Conservation (phyloP, 1,140 invertebrate genomes). For the Calliopsis andreniformis region DNA sequence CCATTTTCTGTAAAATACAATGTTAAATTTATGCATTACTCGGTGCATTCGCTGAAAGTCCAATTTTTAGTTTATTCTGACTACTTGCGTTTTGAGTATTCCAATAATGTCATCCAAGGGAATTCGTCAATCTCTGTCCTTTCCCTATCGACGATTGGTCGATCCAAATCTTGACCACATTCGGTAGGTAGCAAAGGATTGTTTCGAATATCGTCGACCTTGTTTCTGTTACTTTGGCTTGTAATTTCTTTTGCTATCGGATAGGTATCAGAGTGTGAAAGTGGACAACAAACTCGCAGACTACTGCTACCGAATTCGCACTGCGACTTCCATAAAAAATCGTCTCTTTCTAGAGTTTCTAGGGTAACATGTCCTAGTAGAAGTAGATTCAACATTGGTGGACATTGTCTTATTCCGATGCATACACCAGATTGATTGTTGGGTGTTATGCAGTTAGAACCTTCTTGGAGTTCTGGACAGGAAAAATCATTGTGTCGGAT, state of each 20-base stretch:
- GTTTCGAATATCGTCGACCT: neutral
- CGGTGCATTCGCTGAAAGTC: too few relatives aligned
- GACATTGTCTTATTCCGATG: slow-evolving; percentile 75
- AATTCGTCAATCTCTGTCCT: slow-evolving; percentile 85
- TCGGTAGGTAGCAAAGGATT: slow-evolving; percentile 68
- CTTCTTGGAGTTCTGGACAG: slow-evolving; percentile 23
- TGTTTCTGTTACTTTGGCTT: neutral
- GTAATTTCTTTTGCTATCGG: neutral
- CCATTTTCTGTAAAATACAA: slow-evolving; percentile 68
- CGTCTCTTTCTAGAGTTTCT: slow-evolving; percentile 50
- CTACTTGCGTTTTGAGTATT: slow-evolving; percentile 82
- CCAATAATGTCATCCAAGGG: slow-evolving; percentile 88
- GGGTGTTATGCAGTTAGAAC: slow-evolving; percentile 69
- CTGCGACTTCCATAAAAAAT: slow-evolving; percentile 73
- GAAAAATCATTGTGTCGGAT: neutral
- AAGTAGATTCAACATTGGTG: slow-evolving; percentile 59
- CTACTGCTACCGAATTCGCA: slow-evolving; percentile 76
- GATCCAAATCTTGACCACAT: slow-evolving; percentile 72
- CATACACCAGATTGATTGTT: slow-evolving; percentile 73
- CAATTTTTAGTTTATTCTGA: neutral
- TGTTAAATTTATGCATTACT: too few relatives aligned
- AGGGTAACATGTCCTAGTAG: slow-evolving; percentile 31
- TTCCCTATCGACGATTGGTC: slow-evolving; percentile 84
- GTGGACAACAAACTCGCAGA: slow-evolving; percentile 77
- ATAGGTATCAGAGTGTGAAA: neutral